Evolutionary conservation across 2,113 vertebrate species (phyloP), one percentile per base, ranked within the genome.

Genomic region (Perccottus glenii): DNA sequence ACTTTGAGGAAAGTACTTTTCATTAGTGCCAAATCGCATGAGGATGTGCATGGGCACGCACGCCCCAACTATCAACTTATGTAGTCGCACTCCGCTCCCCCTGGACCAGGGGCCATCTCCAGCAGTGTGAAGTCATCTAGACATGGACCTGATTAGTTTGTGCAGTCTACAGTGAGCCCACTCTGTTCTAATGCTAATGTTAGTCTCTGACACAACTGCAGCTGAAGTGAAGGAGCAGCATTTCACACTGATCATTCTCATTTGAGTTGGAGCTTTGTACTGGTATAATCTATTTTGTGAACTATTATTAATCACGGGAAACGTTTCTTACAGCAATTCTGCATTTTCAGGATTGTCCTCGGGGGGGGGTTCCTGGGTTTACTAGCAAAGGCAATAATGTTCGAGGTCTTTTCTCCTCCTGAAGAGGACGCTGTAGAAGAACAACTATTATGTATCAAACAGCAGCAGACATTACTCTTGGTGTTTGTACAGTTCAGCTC

Each of bases 401-500:
- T 85, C 71, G 45, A 67, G 76, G 70, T 65, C 67, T 66, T 48
- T 14, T 53, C 56, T 73, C 56, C 76, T 57, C 62, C 14, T 70
- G 49, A 76, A 67, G 76, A 78, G 77, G 64, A 70, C 58, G 64
- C 77, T 83, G 77, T 76, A 60, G 82, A 67, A 60, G 35, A 40
- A 64, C 59, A 55, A 76, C 53, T 32, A 16, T 81, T 60, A 45
- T 86, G 80, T 89, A 83, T 82, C 71, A 71, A 86, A 83, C 87
- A 91, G 82, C 86, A 88, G 86, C 79, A 90, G 73, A 84, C 78
- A 85, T 90, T 91, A 89, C 81, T 82, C 67, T 92, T 88, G 81
- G 84, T 87, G 86, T 91, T 85, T 93, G 86, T 92, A 91, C 82
- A 92, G 85, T 92, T 90, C 80, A 87, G 74, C 89, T 92, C 90